Conservation (phyloP, 2,113 vertebrate species). For the Sander lucioperca region DNA sequence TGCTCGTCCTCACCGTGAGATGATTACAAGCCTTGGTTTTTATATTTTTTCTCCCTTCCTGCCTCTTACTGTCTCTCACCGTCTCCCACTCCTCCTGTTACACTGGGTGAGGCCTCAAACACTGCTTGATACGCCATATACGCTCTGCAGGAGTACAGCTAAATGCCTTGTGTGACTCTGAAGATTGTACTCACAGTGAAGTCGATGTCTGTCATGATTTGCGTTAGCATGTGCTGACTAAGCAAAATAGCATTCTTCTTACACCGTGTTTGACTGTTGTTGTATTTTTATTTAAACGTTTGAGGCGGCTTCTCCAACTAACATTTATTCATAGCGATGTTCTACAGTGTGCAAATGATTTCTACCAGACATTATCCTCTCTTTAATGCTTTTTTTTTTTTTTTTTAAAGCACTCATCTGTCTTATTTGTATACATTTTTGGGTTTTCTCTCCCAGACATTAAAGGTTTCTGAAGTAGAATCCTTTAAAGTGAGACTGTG, state of each 20-base stretch:
- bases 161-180: constrained; percentile 69
- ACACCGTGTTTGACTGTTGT: neutral
- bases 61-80: neutral
- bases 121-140: constrained; percentile 39
- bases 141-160: constrained; percentile 43
- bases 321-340: neutral
- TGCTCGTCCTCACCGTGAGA: constrained; percentile 20
- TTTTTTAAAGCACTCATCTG: neutral
- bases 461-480: constrained; percentile 9
- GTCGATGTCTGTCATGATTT: constrained; percentile 12
- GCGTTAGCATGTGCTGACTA: constrained; percentile 27
- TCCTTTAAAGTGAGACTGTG: neutral
- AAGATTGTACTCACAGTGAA: constrained; percentile 57
- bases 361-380: neutral
- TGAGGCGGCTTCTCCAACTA: neutral
- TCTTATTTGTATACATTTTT: neutral
- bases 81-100: constrained; percentile 14
- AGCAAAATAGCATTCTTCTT: neutral
- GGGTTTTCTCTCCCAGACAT: neutral
- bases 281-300: constrained; percentile 20
- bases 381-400: neutral
- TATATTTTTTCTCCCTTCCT: neutral
- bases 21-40: neutral
- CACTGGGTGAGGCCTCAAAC: constrained; percentile 37
- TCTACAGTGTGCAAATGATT: neutral